Conservation (phyloP, 2,888 invertebrate species). For the Deilephila porcellus region DNA sequence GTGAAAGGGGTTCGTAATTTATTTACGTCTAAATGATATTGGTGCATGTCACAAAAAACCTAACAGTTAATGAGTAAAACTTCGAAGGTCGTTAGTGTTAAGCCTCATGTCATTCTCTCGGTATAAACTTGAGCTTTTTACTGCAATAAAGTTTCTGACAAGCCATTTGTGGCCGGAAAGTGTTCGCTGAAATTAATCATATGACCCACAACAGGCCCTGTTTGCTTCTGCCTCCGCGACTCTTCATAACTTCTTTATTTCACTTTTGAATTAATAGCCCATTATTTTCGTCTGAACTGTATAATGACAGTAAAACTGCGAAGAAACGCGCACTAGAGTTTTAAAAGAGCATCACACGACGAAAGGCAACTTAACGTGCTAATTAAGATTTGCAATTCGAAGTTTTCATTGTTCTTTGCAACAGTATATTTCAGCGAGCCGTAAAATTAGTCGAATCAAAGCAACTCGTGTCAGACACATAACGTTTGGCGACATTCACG, state of each 20-base stretch:
- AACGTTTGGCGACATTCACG: conserved; percentile 41
- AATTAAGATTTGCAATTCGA: conserved; percentile 66
- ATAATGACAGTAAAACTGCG: conserved; percentile 40
- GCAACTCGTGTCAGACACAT: conserved; percentile 65
- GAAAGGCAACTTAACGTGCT: conserved; percentile 56
- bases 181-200: conserved; percentile 78
- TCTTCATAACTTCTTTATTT: conserved; percentile 70
- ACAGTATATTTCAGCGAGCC: conserved; percentile 66
- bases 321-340: conserved; percentile 47
- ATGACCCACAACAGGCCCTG: conserved; percentile 67
- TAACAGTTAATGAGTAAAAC: conserved; percentile 68
- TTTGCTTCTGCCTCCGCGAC: conserved; percentile 56
- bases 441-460: conserved; percentile 73
- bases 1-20: background rate
- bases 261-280: conserved; percentile 52
- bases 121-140: conserved; percentile 76
- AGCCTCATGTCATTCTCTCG: conserved; percentile 73
- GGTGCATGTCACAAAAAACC: conserved; percentile 54
- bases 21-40: background rate
- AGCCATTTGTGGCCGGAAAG: conserved; percentile 77
- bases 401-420: conserved; percentile 72
- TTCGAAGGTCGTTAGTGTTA: conserved; percentile 59
- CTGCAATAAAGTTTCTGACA: conserved; percentile 81
- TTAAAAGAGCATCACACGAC: conserved; percentile 45
- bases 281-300: conserved; percentile 40